A percentile compares a stretch with the other conserved stretches of the same genome.
Conservation (phyloP, 2,113 vertebrate genomes). For the Alexandromys fortis region DNA sequence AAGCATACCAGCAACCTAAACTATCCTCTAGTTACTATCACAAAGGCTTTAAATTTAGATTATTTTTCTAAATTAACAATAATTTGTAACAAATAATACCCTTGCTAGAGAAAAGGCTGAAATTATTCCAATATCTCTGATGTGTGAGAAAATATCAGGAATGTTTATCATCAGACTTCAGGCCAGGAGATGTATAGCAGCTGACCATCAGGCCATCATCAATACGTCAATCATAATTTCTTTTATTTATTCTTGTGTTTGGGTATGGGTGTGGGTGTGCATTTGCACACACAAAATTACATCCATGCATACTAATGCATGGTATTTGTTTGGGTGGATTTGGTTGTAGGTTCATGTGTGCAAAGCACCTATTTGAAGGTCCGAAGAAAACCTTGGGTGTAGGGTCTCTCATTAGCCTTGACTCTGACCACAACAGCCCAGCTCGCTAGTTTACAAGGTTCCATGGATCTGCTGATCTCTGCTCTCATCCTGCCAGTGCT, state of each 20-base stretch:
- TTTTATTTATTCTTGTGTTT: not conserved
- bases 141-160: not conserved
- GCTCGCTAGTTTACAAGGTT: not conserved
- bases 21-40: not conserved
- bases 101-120: not conserved
- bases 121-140: not conserved
- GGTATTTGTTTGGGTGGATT: not conserved
- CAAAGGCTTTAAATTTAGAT: constrained; percentile 23
- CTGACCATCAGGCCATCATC: not conserved
- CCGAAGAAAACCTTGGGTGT: not conserved
- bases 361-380: not conserved
- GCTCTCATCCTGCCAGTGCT: not conserved
- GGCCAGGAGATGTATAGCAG: not conserved
- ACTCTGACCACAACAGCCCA: not conserved
- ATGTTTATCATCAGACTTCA: not conserved
- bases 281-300: not conserved
- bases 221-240: not conserved
- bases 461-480: not conserved
- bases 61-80: constrained; percentile 40
- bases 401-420: not conserved
- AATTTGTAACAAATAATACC: constrained; percentile 21
- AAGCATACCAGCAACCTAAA: not conserved
- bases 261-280: not conserved
- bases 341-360: not conserved
- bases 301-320: not conserved